Conservation (phyloP, 1,140 invertebrate genomes). For the Listronotus oregonensis region DNA sequence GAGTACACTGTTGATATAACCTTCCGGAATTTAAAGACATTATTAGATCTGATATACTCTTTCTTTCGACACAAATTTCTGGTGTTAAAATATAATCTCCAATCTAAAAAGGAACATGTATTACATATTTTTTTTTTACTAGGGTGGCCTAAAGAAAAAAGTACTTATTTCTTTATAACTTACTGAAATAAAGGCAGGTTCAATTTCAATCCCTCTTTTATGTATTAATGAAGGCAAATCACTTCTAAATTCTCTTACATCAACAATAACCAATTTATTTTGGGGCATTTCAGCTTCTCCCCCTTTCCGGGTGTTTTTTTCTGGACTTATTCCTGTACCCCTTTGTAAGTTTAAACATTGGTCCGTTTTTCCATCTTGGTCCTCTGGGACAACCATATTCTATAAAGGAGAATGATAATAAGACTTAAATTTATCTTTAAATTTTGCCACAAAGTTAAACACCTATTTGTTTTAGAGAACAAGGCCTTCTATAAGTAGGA, state of each 20-base stretch:
- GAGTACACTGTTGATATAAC: slow-evolving; percentile 91
- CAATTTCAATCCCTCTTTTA: slow-evolving; percentile 89
- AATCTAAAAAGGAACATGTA: slow-evolving; percentile 74
- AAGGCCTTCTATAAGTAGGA: no score
- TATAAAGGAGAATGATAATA: slow-evolving; percentile 54
- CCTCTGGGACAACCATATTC: slow-evolving; percentile 90
- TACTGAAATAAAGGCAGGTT: slow-evolving; percentile 87
- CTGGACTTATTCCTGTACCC: slow-evolving; percentile 53
- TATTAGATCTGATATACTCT: slow-evolving; percentile 96
- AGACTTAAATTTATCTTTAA: slow-evolving; percentile 8
- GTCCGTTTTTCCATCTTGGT: slow-evolving; percentile 85
- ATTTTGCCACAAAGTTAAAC: no score
- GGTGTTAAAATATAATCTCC: slow-evolving; percentile 98
- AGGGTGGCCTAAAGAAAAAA: not conserved
- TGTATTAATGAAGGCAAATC: slow-evolving; percentile 95
- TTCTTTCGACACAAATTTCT: slow-evolving; percentile 95
- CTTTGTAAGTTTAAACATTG: slow-evolving; percentile 68
- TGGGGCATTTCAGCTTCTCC: slow-evolving; percentile 56
- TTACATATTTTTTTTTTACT: no score
- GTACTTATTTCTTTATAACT: not conserved
- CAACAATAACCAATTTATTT: slow-evolving; percentile 81
- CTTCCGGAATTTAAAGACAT: slow-evolving; percentile 94
- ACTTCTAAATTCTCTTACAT: slow-evolving; percentile 97
- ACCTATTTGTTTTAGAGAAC: not conserved
- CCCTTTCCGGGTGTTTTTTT: slow-evolving; percentile 69